Evolutionary conservation across 2,888 invertebrate species (phyloP), one percentile per base, ranked within the genome.

Genomic region (Agriotes lineatus): DNA sequence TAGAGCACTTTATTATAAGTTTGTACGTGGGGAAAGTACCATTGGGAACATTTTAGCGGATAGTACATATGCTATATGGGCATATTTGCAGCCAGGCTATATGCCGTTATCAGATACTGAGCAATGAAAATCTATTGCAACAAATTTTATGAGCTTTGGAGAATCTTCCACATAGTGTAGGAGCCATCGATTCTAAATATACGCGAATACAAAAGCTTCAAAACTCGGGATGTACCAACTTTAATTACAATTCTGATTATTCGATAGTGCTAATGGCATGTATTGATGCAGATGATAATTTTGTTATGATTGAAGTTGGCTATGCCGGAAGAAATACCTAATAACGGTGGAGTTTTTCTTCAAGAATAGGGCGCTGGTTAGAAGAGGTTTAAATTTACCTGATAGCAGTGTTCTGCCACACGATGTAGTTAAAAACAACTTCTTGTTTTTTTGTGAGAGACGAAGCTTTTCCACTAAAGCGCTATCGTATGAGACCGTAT

Each of bases 241-340:
- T 57, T 44, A 78, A 76, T 62, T 79, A 71, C 48, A 78, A 78
- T 59, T 12, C n/a, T 6, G 72, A 65, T 56, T 73, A 76, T 58
- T 78, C 78, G n/a, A 73, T n/a, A n/a, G n/a, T n/a, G n/a, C n/a
- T n/a, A n/a, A n/a, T n/a, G n/a, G n/a, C n/a, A n/a, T n/a, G n/a
- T n/a, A n/a, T n/a, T n/a, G n/a, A n/a, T n/a, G n/a, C n/a, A n/a
- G n/a, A n/a, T n/a, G n/a, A n/a, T n/a, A n/a, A n/a, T n/a, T n/a
- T n/a, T n/a, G n/a, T n/a, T n/a, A n/a, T n/a, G n/a, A n/a, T n/a
- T n/a, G n/a, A 77, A 72, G 30, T 69, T 33, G 74, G 77, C 58
- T 72, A 42, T 10, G 42, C 42, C n/a, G 42, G 42, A n/a, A 12
- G 33, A 54, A 42, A 42, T n/a, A n/a, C n/a, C n/a, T 12, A 14